These are phyloP conservation scores for Dilophus febrilis DNA, from an alignment of 2,888 invertebrate genomes.

Conservation along the genomic window DNA sequence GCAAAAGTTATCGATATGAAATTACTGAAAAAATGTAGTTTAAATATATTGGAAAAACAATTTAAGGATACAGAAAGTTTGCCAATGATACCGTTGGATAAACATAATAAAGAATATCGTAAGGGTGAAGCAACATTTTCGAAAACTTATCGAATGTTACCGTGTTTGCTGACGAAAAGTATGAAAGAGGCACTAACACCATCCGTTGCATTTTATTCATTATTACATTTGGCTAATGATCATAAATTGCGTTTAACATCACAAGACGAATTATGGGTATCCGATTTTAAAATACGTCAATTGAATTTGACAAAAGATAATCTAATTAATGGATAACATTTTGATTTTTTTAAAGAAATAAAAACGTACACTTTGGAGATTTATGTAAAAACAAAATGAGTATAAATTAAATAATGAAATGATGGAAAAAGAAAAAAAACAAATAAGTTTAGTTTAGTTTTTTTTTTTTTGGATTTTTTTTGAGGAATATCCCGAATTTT, in stretches of 20 bases:
- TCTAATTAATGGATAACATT: too few relatives aligned
- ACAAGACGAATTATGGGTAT: too few relatives aligned
- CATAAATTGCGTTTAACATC: conserved; percentile 42
- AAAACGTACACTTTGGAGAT: too few relatives aligned
- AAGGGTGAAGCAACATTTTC: conserved; percentile 36
- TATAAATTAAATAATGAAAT: too few relatives aligned
- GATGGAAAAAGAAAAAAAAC: too few relatives aligned
- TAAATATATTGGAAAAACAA: conserved; percentile 39
- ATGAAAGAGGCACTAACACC: conserved; percentile 59
- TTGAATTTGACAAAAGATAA: too few relatives aligned
- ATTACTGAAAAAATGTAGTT: conserved; percentile 58
- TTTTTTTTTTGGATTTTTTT: too few relatives aligned
- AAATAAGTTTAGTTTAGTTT: too few relatives aligned
- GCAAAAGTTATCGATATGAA: conserved; percentile 81
- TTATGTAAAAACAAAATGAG: too few relatives aligned
- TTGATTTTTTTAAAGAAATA: too few relatives aligned
- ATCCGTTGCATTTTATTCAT: conserved; percentile 60
- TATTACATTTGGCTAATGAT: conserved; percentile 75
- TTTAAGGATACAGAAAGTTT: conserved; percentile 8
- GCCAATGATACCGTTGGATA: conserved; percentile 8
- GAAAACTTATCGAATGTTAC: conserved; percentile 38
- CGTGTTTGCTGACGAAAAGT: conserved; percentile 36
- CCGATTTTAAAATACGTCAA: too few relatives aligned
- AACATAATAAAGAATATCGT: conserved; percentile 18
- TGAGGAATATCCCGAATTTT: too few relatives aligned